Evolutionary conservation across 2,888 invertebrate species (phyloP).

Genomic region (Hypomecis punctinalis): DNA sequence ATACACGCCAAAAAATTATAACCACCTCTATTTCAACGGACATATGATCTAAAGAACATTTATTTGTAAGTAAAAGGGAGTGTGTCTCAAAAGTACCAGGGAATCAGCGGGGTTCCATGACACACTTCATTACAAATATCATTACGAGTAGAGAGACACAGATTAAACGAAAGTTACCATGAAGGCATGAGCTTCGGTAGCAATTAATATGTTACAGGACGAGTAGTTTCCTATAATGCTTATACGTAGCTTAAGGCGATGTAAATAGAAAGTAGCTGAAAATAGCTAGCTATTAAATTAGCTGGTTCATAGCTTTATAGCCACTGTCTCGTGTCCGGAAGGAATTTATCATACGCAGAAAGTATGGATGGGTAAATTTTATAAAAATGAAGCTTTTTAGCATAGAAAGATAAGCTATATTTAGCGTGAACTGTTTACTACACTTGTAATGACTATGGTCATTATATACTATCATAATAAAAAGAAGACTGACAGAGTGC

Average conservation of each 20-base stretch:
- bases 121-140: slow-evolving; percentile 44
- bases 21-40: not conserved
- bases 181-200: slow-evolving; percentile 42
- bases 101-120: slow-evolving; percentile 37
- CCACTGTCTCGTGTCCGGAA: not conserved
- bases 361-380: not conserved
- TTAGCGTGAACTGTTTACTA: too few relatives aligned
- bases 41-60: not conserved
- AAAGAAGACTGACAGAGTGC: too few relatives aligned
- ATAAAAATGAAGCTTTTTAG: not conserved
- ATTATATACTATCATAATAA: too few relatives aligned
- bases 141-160: slow-evolving; percentile 39
- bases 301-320: slow-evolving; percentile 15
- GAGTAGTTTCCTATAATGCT: slow-evolving; percentile 24
- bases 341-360: slow-evolving; percentile 2
- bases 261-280: slow-evolving; percentile 29
- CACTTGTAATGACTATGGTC: too few relatives aligned
- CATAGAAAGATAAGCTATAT: not conserved
- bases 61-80: not conserved
- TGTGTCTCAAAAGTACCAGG: slow-evolving; percentile 14
- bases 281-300: slow-evolving; percentile 26
- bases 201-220: slow-evolving; percentile 46
- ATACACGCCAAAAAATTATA: not conserved
- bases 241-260: slow-evolving; percentile 18
- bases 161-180: not conserved